These are phyloP conservation scores for Drosophila incognita DNA, from an alignment of 2,888 invertebrate species.

Conservation along the genomic window DNA sequence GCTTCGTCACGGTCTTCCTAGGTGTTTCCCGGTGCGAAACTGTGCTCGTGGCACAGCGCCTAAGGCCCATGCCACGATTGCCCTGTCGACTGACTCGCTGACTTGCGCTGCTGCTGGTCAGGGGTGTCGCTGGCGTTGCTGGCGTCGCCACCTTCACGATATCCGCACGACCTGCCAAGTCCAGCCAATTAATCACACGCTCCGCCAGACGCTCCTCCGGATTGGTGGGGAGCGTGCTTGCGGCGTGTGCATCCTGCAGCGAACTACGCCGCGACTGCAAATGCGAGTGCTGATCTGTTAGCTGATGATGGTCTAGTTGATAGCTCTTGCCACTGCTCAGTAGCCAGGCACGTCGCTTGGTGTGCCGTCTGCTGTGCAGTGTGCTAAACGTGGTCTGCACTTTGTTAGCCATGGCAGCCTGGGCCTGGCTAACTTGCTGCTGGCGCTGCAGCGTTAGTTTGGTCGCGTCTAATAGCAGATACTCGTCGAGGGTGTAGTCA, in stretches of 20 bases:
- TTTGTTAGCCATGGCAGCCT: conserved; percentile 29
- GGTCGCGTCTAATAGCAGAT: conserved; percentile 64
- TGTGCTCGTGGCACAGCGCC: conserved; percentile 36
- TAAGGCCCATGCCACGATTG: conserved; percentile 49
- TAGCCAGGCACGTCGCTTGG: conserved; percentile 56
- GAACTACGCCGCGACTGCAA: conserved; percentile 81
- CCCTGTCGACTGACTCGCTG: conserved; percentile 41
- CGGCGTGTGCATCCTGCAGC: conserved; percentile 71
- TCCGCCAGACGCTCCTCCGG: conserved; percentile 87
- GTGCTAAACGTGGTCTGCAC: conserved; percentile 20
- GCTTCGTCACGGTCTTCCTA: conserved; percentile 36
- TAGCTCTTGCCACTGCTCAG: conserved; percentile 55
- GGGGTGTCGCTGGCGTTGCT: conserved; percentile 37
- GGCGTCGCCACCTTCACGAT: conserved; percentile 58
- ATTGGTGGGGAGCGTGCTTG: conserved; percentile 47
- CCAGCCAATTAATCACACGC: conserved; percentile 92
- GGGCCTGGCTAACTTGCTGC: conserved; percentile 47
- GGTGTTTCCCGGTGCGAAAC: conserved; percentile 43
- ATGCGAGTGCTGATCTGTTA: conserved; percentile 41
- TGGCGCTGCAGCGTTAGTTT: conserved; percentile 68
- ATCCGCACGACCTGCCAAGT: conserved; percentile 88
- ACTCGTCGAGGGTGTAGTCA: conserved; percentile 63
- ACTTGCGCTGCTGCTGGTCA: conserved; percentile 33
- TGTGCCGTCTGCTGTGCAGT: conserved; percentile 55
- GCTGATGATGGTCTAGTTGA: conserved; percentile 45